Evolutionary conservation across 2,113 vertebrate species (phyloP).

Genomic region (Galbula dea): DNA sequence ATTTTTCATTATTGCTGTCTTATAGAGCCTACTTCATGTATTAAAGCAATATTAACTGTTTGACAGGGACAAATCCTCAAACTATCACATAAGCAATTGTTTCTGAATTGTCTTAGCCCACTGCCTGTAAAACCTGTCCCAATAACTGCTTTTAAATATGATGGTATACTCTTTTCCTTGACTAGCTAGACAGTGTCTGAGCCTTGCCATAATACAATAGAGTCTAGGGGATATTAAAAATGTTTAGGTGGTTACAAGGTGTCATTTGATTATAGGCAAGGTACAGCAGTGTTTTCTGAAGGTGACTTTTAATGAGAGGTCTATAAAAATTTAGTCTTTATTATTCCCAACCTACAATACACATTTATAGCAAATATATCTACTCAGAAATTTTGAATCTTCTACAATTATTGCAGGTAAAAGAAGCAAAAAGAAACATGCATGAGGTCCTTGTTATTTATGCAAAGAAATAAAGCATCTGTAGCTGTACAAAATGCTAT

Average conservation of each 20-base stretch:
- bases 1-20: constrained; percentile 98
- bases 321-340: constrained; percentile 68
- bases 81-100: constrained; percentile 92
- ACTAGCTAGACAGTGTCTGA: constrained; percentile 77
- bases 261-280: constrained; percentile 73
- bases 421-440: constrained; percentile 32
- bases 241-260: constrained; percentile 72
- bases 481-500: constrained; percentile 20
- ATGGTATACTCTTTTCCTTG: constrained; percentile 65
- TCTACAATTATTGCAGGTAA: constrained; percentile 32
- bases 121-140: constrained; percentile 80
- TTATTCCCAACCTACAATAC: constrained; percentile 35
- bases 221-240: constrained; percentile 79
- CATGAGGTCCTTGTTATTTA: constrained; percentile 69
- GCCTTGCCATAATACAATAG: constrained; percentile 61
- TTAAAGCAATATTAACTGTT: constrained; percentile 93
- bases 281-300: constrained; percentile 68
- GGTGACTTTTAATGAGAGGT: constrained; percentile 77
- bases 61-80: constrained; percentile 91
- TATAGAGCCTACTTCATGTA: constrained; percentile 91
- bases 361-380: constrained; percentile 40
- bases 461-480: constrained; percentile 68
- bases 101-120: constrained; percentile 82
- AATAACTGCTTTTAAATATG: constrained; percentile 82
- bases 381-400: constrained; percentile 24